Conservation (phyloP, 1,140 invertebrate genomes). For the Lineus longissimus region DNA sequence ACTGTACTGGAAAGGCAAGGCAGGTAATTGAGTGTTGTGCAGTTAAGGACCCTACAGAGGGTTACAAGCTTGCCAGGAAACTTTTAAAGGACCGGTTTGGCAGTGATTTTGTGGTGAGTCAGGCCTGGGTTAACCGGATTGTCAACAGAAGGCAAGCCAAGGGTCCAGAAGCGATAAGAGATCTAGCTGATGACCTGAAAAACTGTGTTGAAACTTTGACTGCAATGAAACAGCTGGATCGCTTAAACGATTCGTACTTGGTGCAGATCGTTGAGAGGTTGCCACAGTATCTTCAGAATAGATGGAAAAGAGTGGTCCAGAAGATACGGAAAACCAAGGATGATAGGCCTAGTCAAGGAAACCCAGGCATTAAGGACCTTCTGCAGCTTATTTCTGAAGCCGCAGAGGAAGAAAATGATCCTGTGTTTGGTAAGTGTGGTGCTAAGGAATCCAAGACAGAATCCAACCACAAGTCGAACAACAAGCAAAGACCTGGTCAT, state of each 20-base stretch:
- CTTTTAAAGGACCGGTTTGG: conserved; percentile 4
- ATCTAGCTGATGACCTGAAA: not conserved
- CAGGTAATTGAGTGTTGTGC: not conserved
- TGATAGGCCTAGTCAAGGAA: too few relatives aligned
- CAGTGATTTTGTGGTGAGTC: not conserved
- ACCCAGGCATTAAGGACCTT: not conserved
- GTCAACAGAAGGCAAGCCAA: not conserved
- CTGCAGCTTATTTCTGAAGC: not conserved
- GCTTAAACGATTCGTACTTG: not conserved
- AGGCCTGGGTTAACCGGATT: not conserved
- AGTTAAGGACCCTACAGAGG: not conserved
- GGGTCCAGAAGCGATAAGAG: not conserved
- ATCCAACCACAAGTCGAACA: too few relatives aligned
- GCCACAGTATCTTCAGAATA: not conserved
- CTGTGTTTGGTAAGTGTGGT: not conserved
- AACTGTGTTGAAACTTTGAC: not conserved
- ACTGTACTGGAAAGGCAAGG: conserved; percentile 1
- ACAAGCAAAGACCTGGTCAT: too few relatives aligned
- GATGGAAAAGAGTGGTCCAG: too few relatives aligned
- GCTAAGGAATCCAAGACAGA: not conserved
- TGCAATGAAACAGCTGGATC: not conserved
- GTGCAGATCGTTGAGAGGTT: not conserved
- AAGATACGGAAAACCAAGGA: too few relatives aligned
- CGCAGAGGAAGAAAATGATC: not conserved
- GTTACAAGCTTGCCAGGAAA: not conserved